Evolutionary conservation across 2,797 vertebrate genomes (phyloP), one percentile per base, ranked within the genome.

Genomic region (Aldrovandia affinis): DNA sequence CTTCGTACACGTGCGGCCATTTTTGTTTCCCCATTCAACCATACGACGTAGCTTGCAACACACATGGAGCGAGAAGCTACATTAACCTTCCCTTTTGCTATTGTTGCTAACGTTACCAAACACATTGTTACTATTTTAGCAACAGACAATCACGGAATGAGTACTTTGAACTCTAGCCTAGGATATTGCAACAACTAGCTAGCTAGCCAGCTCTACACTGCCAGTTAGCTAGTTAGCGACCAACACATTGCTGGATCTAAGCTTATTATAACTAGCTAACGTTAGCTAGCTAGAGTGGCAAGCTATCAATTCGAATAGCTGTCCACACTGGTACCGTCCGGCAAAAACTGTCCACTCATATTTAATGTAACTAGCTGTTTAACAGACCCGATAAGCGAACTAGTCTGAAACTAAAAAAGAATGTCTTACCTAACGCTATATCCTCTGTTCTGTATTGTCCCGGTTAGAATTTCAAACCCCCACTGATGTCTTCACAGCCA

Each of bases 401-500:
- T n/a, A 20, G 20, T 30, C 39, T 30, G 28, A 14, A 25, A 61
- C 44, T 25, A 54, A 42, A 55, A 54, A 63, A 63, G n/a, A 50
- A 30, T 15, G 44, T 73, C 81, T 84, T 86, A 80, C 85, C 88
- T 63, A 44, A 63, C 12, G 83, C 85, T 4, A 86, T 90, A 91
- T 92, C 89, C 57, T 33, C 20, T 68, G 70, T 1, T 70, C 78
- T n/a, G 79, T 65, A 12, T 78, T 77, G 47, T 84, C 89, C 90
- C 73, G 84, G 89, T 91, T 87, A 89, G 30, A 55, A 52, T 50
- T 80, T 86, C 84, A 86, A 59, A 65, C 22, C 87, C 84, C 81
- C 75, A 30, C 83, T 84, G 59, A 86, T 88, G 57, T 83, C 65
- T 61, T 22, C 36, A 81, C 57, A 47, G 70, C 65, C 6, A 42